Evolutionary conservation across 1,140 invertebrate genomes (phyloP).

Genomic region (Philaenus spumarius): DNA sequence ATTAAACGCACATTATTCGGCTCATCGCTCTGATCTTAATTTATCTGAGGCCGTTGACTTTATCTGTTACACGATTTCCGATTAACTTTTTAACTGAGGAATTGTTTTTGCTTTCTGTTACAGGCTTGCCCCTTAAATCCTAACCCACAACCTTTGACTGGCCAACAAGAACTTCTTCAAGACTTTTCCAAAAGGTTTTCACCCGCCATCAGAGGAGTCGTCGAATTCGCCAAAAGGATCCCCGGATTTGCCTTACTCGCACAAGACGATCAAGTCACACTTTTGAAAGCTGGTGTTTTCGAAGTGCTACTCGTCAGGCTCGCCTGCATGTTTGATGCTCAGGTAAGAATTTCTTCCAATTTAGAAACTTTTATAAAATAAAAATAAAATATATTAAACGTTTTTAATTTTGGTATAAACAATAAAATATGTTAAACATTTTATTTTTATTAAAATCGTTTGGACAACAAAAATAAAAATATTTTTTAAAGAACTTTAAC

Average conservation of each 20-base stretch:
- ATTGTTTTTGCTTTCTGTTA: constrained; percentile 47
- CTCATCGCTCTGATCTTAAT: too few relatives aligned
- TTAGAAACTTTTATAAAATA: too few relatives aligned
- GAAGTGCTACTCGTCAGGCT: constrained; percentile 88
- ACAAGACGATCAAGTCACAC: constrained; percentile 94
- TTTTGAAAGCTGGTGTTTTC: constrained; percentile 93
- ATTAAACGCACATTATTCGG: too few relatives aligned
- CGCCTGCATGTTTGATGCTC: constrained; percentile 89
- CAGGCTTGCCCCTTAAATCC: constrained; percentile 94
- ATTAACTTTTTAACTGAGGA: background rate
- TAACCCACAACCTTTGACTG: constrained; percentile 72
- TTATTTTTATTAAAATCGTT: too few relatives aligned
- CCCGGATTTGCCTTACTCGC: constrained; percentile 91
- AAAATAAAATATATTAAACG: too few relatives aligned
- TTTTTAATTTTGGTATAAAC: too few relatives aligned
- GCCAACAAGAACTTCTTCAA: constrained; percentile 71
- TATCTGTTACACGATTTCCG: too few relatives aligned
- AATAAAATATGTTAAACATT: too few relatives aligned
- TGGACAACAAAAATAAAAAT: too few relatives aligned
- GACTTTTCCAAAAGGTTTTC: constrained; percentile 92
- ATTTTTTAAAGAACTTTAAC: too few relatives aligned
- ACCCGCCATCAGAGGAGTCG: constrained; percentile 91
- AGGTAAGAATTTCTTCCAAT: constrained; percentile 40
- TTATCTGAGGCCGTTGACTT: too few relatives aligned
- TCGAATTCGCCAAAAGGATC: constrained; percentile 95